phyloP scores from a whole-genome alignment of 2,797 vertebrate species.

The Cossypha caffra region DNA sequence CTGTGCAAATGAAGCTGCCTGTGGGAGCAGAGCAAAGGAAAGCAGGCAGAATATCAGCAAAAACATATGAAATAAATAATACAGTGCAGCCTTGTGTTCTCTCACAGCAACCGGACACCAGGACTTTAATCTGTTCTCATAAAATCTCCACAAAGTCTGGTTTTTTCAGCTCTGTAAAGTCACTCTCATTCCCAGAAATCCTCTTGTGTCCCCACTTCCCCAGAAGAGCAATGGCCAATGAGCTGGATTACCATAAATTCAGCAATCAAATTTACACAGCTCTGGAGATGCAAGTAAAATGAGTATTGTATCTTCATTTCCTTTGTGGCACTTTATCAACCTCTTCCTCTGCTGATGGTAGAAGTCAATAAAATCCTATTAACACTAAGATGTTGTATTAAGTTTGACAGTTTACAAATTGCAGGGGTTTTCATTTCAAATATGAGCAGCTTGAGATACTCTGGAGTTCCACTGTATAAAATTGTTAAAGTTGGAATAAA shows the following conservation, averaged over 20 bases:
- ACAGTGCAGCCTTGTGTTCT: background rate
- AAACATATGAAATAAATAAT: background rate
- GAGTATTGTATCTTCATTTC: slow-evolving; percentile 51
- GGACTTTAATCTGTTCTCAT: background rate
- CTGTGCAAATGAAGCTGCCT: background rate
- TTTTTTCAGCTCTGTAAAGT: background rate
- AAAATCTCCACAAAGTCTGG: background rate
- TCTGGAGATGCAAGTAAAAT: slow-evolving; percentile 41
- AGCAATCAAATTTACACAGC: slow-evolving; percentile 16
- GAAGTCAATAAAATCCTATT: slow-evolving; percentile 67
- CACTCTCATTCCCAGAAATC: background rate
- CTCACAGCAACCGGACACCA: background rate
- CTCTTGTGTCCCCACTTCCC: background rate
- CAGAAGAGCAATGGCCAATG: slow-evolving; percentile 5
- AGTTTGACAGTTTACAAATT: slow-evolving; percentile 67
- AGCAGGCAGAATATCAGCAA: background rate
- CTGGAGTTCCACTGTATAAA: background rate
- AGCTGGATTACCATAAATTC: slow-evolving; percentile 36
- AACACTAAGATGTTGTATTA: slow-evolving; percentile 56
- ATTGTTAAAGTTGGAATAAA: slow-evolving; percentile 17
- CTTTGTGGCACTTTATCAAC: slow-evolving; percentile 38
- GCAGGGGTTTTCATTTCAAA: slow-evolving; percentile 54
- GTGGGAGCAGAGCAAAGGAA: background rate
- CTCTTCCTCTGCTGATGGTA: slow-evolving; percentile 49
- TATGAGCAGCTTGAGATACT: background rate